Evolutionary conservation across 1,140 invertebrate species (phyloP).

Genomic region (Procambarus clarkii): DNA sequence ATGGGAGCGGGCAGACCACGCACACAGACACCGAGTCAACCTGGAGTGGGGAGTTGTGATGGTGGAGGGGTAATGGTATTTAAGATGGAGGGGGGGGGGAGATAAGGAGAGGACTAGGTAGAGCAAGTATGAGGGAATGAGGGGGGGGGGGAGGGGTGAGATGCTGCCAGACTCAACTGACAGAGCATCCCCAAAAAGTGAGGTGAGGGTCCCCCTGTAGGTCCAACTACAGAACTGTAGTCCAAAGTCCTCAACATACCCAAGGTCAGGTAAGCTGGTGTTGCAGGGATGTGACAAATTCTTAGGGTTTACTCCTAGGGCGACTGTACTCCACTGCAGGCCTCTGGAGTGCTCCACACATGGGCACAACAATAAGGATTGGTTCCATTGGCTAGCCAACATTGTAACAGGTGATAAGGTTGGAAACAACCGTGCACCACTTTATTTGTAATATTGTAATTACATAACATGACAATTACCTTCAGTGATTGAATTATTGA

Average conservation of each 20-base stretch:
- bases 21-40: conserved; percentile 65
- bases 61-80: conserved; percentile 44
- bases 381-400: conserved; percentile 69
- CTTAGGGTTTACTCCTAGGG: conserved; percentile 50
- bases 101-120: conserved; percentile 31
- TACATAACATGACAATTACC: conserved; percentile 70
- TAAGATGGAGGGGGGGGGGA: conserved; percentile 2
- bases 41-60: conserved; percentile 44
- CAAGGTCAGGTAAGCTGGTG: conserved; percentile 43
- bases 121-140: neutral
- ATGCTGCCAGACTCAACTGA: conserved; percentile 4
- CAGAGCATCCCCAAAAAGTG: conserved; percentile 38
- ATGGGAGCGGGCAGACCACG: conserved; percentile 65
- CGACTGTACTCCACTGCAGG: conserved; percentile 40
- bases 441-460: conserved; percentile 69
- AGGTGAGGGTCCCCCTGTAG: conserved; percentile 44
- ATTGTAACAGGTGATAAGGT: conserved; percentile 69
- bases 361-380: conserved; percentile 68
- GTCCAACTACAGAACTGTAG: conserved; percentile 31
- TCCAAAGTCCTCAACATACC: conserved; percentile 20
- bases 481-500: conserved; percentile 66
- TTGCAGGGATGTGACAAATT: conserved; percentile 53
- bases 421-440: conserved; percentile 67
- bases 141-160: conserved; percentile 8
- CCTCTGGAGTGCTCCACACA: conserved; percentile 65